A percentile compares a stretch with the other conserved stretches of the same genome.
Conservation (phyloP, 2,113 vertebrate species). For the Neodontobutis hainanensis region DNA sequence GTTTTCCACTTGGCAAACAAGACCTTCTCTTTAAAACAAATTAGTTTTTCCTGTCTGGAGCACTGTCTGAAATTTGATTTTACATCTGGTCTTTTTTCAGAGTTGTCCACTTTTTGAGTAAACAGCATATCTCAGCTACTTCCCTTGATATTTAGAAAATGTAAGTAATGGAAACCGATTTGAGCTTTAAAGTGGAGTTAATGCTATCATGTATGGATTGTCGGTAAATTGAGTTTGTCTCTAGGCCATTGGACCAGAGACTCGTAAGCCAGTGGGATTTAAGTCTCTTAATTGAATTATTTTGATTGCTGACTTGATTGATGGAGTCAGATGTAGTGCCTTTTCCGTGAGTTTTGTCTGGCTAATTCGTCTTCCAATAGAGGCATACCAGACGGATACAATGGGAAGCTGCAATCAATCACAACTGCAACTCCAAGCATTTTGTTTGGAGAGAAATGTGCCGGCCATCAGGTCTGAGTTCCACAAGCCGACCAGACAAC, state of each 20-base stretch:
- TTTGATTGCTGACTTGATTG: slow-evolving; percentile 81
- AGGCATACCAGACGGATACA: slow-evolving; percentile 74
- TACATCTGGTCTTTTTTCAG: slow-evolving; percentile 26
- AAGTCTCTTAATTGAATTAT: slow-evolving; percentile 81
- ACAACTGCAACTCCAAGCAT: slow-evolving; percentile 56
- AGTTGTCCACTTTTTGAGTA: slow-evolving; percentile 45
- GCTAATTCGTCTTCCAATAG: slow-evolving; percentile 75
- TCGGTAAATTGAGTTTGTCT: slow-evolving; percentile 78
- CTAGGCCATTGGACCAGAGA: slow-evolving; percentile 65
- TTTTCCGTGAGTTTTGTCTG: slow-evolving; percentile 70
- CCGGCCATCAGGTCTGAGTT: slow-evolving; percentile 65
- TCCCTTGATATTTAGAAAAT: slow-evolving; percentile 70
- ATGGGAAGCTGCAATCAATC: slow-evolving; percentile 79
- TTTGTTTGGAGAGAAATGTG: slow-evolving; percentile 63
- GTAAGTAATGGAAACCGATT: slow-evolving; percentile 73
- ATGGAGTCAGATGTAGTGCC: slow-evolving; percentile 78
- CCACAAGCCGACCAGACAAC: slow-evolving; percentile 67
- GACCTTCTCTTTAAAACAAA: slow-evolving; percentile 50
- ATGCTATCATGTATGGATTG: slow-evolving; percentile 73
- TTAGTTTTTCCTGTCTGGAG: slow-evolving; percentile 59
- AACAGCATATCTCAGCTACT: slow-evolving; percentile 56
- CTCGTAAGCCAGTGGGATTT: slow-evolving; percentile 75
- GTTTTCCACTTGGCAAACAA: slow-evolving; percentile 50
- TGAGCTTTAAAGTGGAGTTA: slow-evolving; percentile 71
- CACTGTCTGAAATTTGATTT: slow-evolving; percentile 55